These are phyloP conservation scores for Stenchaetothrips biformis DNA, from an alignment of 2,888 invertebrate species.

Conservation along the genomic window DNA sequence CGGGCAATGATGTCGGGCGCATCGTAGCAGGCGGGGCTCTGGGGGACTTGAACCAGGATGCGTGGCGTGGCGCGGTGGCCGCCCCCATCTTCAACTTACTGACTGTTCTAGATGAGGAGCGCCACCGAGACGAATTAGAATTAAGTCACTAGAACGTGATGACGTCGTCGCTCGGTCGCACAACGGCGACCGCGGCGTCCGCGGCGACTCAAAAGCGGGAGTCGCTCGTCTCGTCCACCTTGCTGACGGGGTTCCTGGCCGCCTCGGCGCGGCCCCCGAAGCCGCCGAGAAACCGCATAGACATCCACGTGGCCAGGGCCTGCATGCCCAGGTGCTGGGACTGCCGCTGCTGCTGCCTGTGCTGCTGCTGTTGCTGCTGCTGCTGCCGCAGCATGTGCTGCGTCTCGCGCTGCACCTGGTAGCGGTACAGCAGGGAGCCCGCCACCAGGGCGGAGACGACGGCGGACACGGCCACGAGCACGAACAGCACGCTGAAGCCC, in stretches of 20 bases:
- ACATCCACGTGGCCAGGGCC: constrained; percentile 70
- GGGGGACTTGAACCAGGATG: no score
- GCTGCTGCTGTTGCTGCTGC: constrained; percentile 39
- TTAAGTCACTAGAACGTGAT: background rate
- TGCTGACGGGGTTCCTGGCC: background rate
- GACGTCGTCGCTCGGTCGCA: no score
- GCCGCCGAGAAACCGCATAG: constrained; percentile 58
- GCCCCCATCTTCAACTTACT: no score
- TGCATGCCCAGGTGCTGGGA: constrained; percentile 53
- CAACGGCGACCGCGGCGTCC: background rate
- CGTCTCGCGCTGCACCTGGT: constrained; percentile 70
- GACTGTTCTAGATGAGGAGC: no score
- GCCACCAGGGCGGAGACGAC: constrained; percentile 83
- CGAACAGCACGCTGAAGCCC: constrained; percentile 82
- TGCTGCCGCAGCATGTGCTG: constrained; percentile 39
- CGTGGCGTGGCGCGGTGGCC: no score
- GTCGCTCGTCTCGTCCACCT: background rate
- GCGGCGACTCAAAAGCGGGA: background rate
- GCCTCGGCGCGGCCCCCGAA: background rate
- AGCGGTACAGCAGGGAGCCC: constrained; percentile 70
- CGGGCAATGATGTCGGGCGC: no score
- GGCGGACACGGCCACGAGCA: constrained; percentile 79
- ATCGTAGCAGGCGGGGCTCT: no score
- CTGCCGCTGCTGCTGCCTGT: constrained; percentile 43
- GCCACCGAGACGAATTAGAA: background rate